Percentiles rank a stretch among this genome's conserved stretches.
Evolutionary conservation across 1,140 invertebrate species (phyloP).

Genomic region (Ceratoteleas bidentatus): DNA sequence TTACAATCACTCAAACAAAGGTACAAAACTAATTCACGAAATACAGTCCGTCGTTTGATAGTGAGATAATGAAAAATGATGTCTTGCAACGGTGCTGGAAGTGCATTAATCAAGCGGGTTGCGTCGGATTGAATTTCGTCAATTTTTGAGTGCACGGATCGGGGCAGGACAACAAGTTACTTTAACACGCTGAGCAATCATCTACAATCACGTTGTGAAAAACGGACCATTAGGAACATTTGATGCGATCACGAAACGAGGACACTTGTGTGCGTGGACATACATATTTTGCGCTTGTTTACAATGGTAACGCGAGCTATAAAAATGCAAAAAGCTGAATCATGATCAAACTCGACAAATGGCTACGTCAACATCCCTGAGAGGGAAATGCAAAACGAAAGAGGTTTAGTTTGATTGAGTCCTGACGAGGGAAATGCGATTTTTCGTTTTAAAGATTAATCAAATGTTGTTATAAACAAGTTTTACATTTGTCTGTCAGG

Average conservation of each 20-base stretch:
- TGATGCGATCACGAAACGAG: constrained; percentile 19
- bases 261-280: constrained; percentile 8
- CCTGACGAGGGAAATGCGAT: neutral
- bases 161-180: constrained; percentile 26
- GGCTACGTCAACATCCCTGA: neutral
- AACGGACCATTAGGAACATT: constrained; percentile 51
- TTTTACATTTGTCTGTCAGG: neutral
- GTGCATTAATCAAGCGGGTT: constrained; percentile 54
- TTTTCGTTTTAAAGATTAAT: neutral
- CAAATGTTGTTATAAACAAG: neutral
- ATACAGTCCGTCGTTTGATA: constrained; percentile 22
- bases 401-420: neutral
- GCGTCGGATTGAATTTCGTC: constrained; percentile 25
- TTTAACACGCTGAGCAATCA: constrained; percentile 50
- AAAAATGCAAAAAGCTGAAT: constrained; percentile 68
- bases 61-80: constrained; percentile 25
- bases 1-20: constrained; percentile 69
- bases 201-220: constrained; percentile 43
- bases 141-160: constrained; percentile 6
- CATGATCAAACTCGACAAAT: constrained; percentile 47
- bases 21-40: constrained; percentile 68
- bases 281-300: constrained; percentile 32
- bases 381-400: neutral
- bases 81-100: constrained; percentile 3
- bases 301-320: constrained; percentile 70